phyloP scores from a whole-genome alignment of 2,797 vertebrate genomes.

The Telmatherina bonti region DNA sequence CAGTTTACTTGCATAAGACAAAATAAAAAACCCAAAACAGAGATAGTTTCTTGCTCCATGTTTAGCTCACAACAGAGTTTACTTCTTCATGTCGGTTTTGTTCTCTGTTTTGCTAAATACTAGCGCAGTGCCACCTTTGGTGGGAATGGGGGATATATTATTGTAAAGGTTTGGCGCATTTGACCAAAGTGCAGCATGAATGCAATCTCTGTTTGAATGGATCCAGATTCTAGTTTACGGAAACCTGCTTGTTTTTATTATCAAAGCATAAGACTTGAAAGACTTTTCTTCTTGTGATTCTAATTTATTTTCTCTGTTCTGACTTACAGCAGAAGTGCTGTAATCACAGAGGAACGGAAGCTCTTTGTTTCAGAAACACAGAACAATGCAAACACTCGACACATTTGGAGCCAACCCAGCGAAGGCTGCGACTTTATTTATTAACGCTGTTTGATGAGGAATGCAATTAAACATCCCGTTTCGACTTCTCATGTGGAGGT shows the following conservation, averaged over 20 bases:
- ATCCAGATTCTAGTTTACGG: constrained; percentile 51
- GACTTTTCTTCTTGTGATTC: constrained; percentile 63
- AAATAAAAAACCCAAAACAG: too few relatives aligned
- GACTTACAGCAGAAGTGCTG: constrained; percentile 58
- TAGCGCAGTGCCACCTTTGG: too few relatives aligned
- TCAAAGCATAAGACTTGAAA: constrained; percentile 80
- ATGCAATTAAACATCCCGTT: constrained; percentile 72
- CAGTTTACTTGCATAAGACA: too few relatives aligned
- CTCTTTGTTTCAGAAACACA: constrained; percentile 67
- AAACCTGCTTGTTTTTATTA: constrained; percentile 72
- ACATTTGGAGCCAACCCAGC: constrained; percentile 40
- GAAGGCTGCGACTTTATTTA: constrained; percentile 72
- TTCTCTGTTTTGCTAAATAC: too few relatives aligned
- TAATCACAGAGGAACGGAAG: constrained; percentile 72
- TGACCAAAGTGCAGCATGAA: too few relatives aligned
- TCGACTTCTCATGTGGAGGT: constrained; percentile 65
- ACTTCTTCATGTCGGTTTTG: too few relatives aligned
- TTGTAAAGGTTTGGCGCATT: too few relatives aligned
- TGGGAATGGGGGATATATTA: too few relatives aligned
- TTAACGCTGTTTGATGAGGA: constrained; percentile 65
- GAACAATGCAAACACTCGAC: constrained; percentile 33
- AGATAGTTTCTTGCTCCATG: too few relatives aligned
- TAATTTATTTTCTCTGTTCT: constrained; percentile 74
- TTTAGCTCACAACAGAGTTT: too few relatives aligned
- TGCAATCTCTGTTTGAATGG: too few relatives aligned